Evolutionary conservation across 2,888 invertebrate genomes (phyloP), one percentile per base, ranked within the genome.

Genomic region (Hermaeophaga mercurialis): DNA sequence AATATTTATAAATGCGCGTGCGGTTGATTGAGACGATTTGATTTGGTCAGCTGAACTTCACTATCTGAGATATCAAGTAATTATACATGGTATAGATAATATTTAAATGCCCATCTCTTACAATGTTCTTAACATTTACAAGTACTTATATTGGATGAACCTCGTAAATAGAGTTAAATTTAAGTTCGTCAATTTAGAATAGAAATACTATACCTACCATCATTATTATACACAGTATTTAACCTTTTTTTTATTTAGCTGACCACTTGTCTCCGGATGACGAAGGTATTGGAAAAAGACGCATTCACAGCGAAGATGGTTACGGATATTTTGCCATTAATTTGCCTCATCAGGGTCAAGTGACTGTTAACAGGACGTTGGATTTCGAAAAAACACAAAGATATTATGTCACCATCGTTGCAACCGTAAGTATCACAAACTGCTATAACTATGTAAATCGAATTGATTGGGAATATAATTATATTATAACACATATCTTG

Each of bases 361-460:
- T 95, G 65, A 91, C 91, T 14, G 88, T 94, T 54, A 91, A 90
- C 72, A 85, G 89, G 70, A 90, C 87, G 44, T 80, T 94, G 75
- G 94, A 94, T 80, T 95, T 89, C 77, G 94, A 95, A 79, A 88
- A 86, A 75, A 90, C 89, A 48, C 90, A 91, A 79, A 83, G 89
- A 73, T 94, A 92, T 80, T 88, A 90, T 78, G 86, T 94, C 78
- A 94, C 91, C 68, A 85, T 94, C 75, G 85, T 92, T 66, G 94
- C 94, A 72, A 89, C 90, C 80, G 94, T 94, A 79, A 89, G 88
- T 85, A 55, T 15, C 9, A 36, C 17, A 6, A 5, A 36, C 17
- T n/a, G n/a, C n/a, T 36, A 15, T 8, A 3, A 34, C 9, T 12
- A 2, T 31, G 6, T 6, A 6, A 31, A 12, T 11, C 12, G n/a